Evolutionary conservation across 1,140 invertebrate species (phyloP).

Genomic region (Heterodera schachtii): DNA sequence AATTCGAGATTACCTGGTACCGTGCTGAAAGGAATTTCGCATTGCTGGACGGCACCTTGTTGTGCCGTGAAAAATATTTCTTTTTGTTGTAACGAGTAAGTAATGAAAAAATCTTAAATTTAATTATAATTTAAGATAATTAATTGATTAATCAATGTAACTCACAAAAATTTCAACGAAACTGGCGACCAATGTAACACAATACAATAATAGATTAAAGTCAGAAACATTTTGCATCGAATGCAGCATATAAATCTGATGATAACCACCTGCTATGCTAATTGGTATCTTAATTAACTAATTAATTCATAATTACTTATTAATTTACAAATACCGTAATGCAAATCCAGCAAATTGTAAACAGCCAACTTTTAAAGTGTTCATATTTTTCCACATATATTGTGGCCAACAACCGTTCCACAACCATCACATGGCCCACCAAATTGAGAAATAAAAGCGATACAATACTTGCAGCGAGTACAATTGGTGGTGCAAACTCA

Average conservation of each 20-base stretch:
- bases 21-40: neutral
- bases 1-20: neutral
- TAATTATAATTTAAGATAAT: neutral
- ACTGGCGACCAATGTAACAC: neutral
- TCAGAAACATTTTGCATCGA: neutral
- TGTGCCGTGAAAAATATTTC: neutral
- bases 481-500: neutral
- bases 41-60: neutral
- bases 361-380: neutral
- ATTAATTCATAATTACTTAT: neutral
- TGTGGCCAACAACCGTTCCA: neutral
- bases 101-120: neutral
- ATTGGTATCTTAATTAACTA: neutral
- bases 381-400: neutral
- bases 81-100: neutral
- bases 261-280: neutral
- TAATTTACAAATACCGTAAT: neutral
- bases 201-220: neutral
- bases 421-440: neutral
- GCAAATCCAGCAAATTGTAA: neutral
- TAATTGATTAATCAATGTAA: neutral
- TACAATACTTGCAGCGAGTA: neutral
- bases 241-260: neutral
- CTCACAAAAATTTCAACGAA: neutral
- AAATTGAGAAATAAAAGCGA: neutral